These are phyloP conservation scores for Pammene fasciana DNA, from an alignment of 2,888 invertebrate genomes.

Conservation along the genomic window DNA sequence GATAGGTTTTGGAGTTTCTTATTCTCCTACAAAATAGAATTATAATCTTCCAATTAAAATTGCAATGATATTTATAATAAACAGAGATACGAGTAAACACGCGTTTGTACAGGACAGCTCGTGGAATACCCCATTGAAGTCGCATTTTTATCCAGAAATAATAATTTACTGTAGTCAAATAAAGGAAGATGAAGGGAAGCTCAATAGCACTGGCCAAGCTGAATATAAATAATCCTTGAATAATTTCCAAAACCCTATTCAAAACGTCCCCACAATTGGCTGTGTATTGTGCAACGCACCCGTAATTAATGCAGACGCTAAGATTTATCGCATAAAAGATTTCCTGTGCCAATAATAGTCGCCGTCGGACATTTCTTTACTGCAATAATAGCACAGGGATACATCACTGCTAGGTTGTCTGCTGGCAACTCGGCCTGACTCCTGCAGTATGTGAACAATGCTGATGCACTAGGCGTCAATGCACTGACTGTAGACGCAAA, in stretches of 20 bases:
- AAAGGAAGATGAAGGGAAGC: neutral
- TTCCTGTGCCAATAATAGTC: constrained; percentile 80
- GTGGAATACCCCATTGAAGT: neutral
- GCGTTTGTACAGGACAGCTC: too few relatives aligned
- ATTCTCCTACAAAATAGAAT: too few relatives aligned
- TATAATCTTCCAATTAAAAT: too few relatives aligned
- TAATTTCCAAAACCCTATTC: constrained; percentile 21
- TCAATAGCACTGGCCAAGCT: neutral
- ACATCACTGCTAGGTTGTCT: constrained; percentile 56
- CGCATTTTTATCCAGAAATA: neutral
- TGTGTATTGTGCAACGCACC: constrained; percentile 69
- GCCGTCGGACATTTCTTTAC: constrained; percentile 71
- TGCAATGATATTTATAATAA: too few relatives aligned
- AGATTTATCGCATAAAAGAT: constrained; percentile 80
- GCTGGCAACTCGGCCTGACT: constrained; percentile 75
- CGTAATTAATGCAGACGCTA: constrained; percentile 71
- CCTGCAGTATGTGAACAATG: constrained; percentile 76
- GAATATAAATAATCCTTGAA: constrained; percentile 9
- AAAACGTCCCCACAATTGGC: constrained; percentile 54
- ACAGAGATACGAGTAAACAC: too few relatives aligned
- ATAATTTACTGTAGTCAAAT: neutral
- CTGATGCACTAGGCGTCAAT: constrained; percentile 60
- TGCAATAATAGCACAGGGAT: constrained; percentile 66
- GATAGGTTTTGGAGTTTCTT: too few relatives aligned
- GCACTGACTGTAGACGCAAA: constrained; percentile 63